A percentile compares a stretch with the other conserved stretches of the same genome.
Evolutionary conservation across 2,888 invertebrate genomes (phyloP).

Genomic region (Barypeithes pellucidus): DNA sequence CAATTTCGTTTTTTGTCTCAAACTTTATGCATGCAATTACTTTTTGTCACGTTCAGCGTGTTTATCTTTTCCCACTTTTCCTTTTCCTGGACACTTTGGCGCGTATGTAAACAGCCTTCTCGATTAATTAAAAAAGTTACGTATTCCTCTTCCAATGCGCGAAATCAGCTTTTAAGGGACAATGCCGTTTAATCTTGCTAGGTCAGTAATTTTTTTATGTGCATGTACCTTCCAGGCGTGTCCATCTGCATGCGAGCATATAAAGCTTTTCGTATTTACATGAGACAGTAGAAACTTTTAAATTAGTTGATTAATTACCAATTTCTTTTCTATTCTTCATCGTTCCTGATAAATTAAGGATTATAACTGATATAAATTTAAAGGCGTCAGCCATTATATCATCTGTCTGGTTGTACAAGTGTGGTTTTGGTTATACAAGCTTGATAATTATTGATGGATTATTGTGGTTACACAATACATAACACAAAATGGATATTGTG

Average conservation of each 20-base stretch:
- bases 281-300: not conserved
- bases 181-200: constrained; percentile 39
- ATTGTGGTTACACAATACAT: no score
- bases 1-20: constrained; percentile 42
- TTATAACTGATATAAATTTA: no score
- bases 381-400: no score
- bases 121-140: constrained; percentile 49
- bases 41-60: constrained; percentile 49
- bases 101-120: constrained; percentile 42
- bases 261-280: not conserved
- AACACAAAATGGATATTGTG: no score
- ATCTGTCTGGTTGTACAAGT: no score
- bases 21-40: constrained; percentile 49
- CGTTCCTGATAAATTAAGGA: no score
- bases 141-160: constrained; percentile 31
- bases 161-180: constrained; percentile 31
- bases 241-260: not conserved
- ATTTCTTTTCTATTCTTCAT: no score
- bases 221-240: not conserved
- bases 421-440: no score
- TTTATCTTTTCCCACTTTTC: constrained; percentile 48
- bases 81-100: constrained; percentile 43
- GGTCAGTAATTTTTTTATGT: constrained; percentile 40
- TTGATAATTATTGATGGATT: no score
- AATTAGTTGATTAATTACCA: no score